phyloP scores from a whole-genome alignment of 2,113 vertebrate genomes.

The Dryoscopus gambensis region DNA sequence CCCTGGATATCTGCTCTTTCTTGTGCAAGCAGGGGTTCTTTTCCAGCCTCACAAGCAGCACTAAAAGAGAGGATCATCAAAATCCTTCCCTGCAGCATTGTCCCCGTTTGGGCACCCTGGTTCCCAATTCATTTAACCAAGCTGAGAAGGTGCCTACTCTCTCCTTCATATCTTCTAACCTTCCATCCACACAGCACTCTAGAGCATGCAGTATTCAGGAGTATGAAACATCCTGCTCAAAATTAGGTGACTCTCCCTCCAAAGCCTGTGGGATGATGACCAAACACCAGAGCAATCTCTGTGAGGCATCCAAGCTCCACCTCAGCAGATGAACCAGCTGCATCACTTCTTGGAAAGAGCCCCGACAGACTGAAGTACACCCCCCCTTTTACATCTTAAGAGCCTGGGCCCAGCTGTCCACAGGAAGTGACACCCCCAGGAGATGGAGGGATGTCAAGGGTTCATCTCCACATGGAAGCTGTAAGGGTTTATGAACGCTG shows the following conservation, averaged over 20 bases:
- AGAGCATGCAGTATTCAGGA: background rate
- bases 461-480: background rate
- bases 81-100: background rate
- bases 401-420: background rate
- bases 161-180: background rate
- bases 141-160: background rate
- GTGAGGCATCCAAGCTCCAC: background rate
- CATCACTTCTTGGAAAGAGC: background rate
- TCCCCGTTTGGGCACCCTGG: background rate
- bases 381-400: background rate
- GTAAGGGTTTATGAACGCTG: background rate
- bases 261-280: background rate
- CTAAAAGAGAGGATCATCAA: background rate
- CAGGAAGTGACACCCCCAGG: background rate
- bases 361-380: background rate
- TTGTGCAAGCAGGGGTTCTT: background rate
- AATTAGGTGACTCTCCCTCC: background rate
- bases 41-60: background rate
- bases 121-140: background rate
- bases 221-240: background rate
- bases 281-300: background rate
- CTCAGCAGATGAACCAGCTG: background rate
- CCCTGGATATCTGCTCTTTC: background rate
- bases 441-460: background rate
- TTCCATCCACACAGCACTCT: background rate